Conservation (phyloP, 2,113 vertebrate species). For the Pluvianellus socialis region DNA sequence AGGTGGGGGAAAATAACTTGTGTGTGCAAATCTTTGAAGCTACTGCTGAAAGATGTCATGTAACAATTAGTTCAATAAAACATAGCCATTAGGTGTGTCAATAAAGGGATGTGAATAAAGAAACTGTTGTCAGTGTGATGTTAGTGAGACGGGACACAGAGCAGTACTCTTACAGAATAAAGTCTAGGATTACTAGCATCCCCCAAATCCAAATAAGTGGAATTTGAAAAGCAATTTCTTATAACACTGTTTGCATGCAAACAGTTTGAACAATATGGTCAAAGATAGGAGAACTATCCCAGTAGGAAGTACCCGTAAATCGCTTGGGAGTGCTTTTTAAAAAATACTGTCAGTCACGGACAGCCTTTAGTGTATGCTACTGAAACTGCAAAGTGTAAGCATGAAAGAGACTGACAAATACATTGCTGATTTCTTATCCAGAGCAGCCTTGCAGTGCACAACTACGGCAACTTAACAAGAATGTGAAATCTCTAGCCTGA, state of each 20-base stretch:
- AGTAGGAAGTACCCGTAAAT: slow-evolving; percentile 8
- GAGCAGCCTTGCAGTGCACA: slow-evolving; percentile 1
- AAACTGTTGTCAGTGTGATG: not conserved
- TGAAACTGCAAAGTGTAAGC: not conserved
- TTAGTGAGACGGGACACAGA: not conserved
- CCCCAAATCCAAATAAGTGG: not conserved
- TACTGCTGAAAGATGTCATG: not conserved
- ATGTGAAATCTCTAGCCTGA: slow-evolving; percentile 21
- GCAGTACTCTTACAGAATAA: not conserved
- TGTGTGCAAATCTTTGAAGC: not conserved
- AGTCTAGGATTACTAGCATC: not conserved
- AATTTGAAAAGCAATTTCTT: not conserved
- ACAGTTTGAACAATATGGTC: not conserved
- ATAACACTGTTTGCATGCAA: not conserved
- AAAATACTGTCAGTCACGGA: slow-evolving; percentile 24
- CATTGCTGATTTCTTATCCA: slow-evolving; percentile 45
- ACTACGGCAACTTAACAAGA: not conserved
- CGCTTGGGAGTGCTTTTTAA: slow-evolving; percentile 1
- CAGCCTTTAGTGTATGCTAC: not conserved
- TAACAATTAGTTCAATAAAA: not conserved
- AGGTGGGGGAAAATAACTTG: not conserved
- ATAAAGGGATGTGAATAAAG: not conserved
- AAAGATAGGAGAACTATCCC: not conserved
- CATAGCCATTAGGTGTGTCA: not conserved
- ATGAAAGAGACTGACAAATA: slow-evolving; percentile 57